Evolutionary conservation across 2,888 invertebrate genomes (phyloP).

Genomic region (Pseudeuparius sepicola): DNA sequence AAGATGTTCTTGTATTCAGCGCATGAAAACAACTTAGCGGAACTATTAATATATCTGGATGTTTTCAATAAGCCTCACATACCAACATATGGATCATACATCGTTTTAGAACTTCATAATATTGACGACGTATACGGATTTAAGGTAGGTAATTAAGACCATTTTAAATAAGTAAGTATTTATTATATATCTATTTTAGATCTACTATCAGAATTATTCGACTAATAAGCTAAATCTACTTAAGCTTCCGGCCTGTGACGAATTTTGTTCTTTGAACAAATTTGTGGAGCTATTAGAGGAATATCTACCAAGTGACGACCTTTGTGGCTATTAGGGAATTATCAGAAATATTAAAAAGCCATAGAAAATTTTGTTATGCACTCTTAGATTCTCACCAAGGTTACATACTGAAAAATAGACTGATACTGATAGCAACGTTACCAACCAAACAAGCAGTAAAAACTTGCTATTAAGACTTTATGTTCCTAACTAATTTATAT

Average conservation of each 20-base stretch:
- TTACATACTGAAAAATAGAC: too few species aligned
- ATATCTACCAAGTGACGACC: conserved; percentile 21
- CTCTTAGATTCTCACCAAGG: too few species aligned
- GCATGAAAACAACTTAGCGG: conserved; percentile 29
- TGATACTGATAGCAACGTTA: too few species aligned
- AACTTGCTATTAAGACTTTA: too few species aligned
- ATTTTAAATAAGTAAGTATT: too few species aligned
- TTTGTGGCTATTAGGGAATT: conserved; percentile 21
- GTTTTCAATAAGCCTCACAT: conserved; percentile 33
- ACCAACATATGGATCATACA: conserved; percentile 33
- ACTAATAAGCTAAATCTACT: conserved; percentile 21
- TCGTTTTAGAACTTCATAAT: conserved; percentile 33
- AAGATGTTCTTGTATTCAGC: conserved; percentile 28
- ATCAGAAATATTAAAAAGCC: too few species aligned
- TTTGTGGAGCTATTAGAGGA: conserved; percentile 22
- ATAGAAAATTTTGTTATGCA: too few species aligned
- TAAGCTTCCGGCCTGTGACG: conserved; percentile 26
- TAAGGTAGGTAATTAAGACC: too few species aligned
- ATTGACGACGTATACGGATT: conserved; percentile 24
- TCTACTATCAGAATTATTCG: conserved; percentile 27
- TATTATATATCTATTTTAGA: too few species aligned
- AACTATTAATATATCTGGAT: conserved; percentile 22
- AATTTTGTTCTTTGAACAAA: conserved; percentile 25
- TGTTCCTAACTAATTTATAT: too few species aligned
- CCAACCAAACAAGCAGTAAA: too few species aligned